Evolutionary conservation across 2,888 invertebrate species (phyloP).

Genomic region (Stenodema calcarata): DNA sequence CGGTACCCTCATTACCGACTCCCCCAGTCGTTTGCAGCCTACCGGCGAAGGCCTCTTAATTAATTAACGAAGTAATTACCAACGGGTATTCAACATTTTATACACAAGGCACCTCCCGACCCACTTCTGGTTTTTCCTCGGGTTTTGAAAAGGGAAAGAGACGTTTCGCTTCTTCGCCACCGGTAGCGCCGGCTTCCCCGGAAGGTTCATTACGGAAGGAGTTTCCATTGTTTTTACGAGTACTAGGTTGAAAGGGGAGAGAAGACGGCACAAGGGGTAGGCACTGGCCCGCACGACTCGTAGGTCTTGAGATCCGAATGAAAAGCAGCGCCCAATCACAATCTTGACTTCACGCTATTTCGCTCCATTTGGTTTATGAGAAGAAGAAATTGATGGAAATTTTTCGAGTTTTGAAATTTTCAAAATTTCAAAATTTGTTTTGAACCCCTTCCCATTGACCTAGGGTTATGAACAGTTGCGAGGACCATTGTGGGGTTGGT

Average conservation of each 20-base stretch:
- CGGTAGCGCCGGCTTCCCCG: background rate
- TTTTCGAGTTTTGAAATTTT: no score
- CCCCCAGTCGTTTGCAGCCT: background rate
- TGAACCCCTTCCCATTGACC: no score
- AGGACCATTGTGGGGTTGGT: no score
- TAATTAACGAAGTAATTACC: constrained; percentile 49
- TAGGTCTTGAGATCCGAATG: background rate
- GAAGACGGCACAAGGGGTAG: constrained; percentile 6
- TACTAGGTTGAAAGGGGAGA: background rate
- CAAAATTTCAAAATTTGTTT: no score
- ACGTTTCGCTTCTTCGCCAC: background rate
- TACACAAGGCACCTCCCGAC: background rate
- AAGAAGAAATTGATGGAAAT: no score
- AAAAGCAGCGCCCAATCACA: background rate
- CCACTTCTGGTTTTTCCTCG: background rate
- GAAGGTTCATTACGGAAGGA: background rate
- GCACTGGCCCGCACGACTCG: constrained; percentile 38
- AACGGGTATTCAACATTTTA: constrained; percentile 42
- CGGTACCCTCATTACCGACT: constrained; percentile 35
- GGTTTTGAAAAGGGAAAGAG: background rate
- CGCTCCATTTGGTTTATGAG: no score
- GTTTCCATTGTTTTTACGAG: background rate
- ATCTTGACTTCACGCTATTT: no score
- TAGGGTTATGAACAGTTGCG: no score
- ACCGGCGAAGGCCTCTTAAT: constrained; percentile 17